phyloP scores from a whole-genome alignment of 2,113 vertebrate genomes.

The Muscicapa adusta region DNA sequence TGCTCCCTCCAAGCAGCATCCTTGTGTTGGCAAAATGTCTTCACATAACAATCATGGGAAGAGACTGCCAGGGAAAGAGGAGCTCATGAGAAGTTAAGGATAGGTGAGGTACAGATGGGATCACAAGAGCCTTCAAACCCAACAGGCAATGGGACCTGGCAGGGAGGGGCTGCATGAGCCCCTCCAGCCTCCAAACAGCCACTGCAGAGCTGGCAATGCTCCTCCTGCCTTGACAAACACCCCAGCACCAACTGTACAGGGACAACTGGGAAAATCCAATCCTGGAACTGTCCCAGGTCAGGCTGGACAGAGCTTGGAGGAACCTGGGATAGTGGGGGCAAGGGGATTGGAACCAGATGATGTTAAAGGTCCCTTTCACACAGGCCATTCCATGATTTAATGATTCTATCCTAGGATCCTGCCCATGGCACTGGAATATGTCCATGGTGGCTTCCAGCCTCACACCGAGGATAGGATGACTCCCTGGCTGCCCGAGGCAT shows the following conservation, averaged over 20 bases:
- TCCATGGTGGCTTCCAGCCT: not conserved
- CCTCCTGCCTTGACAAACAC: not conserved
- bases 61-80: not conserved
- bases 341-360: too few relatives aligned
- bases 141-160: not conserved
- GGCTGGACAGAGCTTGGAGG: not conserved
- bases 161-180: not conserved
- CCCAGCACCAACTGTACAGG: rapidly evolving
- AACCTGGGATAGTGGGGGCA: too few relatives aligned
- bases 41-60: rapidly evolving
- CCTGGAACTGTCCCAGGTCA: not conserved
- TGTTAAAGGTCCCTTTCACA: not conserved
- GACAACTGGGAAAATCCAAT: not conserved
- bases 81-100: not conserved
- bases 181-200: rapidly evolving
- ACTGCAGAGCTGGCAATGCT: rapidly evolving
- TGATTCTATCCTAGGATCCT: not conserved
- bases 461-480: rapidly evolving
- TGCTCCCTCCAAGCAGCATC: not conserved
- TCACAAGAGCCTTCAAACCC: not conserved
- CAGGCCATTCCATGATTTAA: not conserved
- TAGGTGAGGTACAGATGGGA: rapidly evolving
- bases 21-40: not conserved
- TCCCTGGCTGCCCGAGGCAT: rapidly evolving
- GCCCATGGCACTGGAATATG: not conserved